Conservation (phyloP, 2,888 invertebrate species). For the Ectemnius cavifrons region DNA sequence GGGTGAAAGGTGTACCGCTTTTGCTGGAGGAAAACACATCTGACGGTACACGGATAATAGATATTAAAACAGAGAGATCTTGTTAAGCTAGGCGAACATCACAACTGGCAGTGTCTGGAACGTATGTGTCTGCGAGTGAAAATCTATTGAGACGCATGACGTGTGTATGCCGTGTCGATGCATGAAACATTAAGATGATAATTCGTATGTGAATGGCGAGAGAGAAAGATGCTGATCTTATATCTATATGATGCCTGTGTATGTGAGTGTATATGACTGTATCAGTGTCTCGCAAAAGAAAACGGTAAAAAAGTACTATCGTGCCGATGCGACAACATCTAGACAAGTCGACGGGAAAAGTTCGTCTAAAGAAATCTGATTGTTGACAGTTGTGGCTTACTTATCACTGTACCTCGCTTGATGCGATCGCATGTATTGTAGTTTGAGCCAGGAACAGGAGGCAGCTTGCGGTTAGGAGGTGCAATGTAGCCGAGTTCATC, state of each 20-base stretch:
- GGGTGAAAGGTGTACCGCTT: constrained; percentile 44
- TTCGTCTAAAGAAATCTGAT: constrained; percentile 66
- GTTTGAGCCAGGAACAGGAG: constrained; percentile 95
- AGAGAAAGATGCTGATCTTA: constrained; percentile 26
- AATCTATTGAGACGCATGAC: too few relatives aligned
- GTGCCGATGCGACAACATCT: constrained; percentile 75
- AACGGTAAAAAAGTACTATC: constrained; percentile 62
- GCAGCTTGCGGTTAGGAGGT: constrained; percentile 93
- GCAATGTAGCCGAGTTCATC: constrained; percentile 96
- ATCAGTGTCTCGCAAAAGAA: constrained; percentile 30
- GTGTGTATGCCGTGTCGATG: constrained; percentile 7
- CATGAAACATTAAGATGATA: constrained; percentile 9
- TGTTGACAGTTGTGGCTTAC: constrained; percentile 82
- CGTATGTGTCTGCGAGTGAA: constrained; percentile 11
- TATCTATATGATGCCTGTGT: constrained; percentile 41
- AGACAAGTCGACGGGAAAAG: constrained; percentile 57
- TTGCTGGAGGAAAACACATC: constrained; percentile 36
- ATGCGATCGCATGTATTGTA: constrained; percentile 96
- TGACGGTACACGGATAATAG: constrained; percentile 22
- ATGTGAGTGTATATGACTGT: constrained; percentile 24
- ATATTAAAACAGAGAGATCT: constrained; percentile 38
- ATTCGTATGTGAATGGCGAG: constrained; percentile 30
- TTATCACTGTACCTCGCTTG: constrained; percentile 95
- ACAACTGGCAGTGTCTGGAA: constrained; percentile 53
- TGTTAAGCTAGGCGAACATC: constrained; percentile 63